Evolutionary conservation across 2,113 vertebrate genomes (phyloP).

Genomic region (Arvicanthis niloticus): DNA sequence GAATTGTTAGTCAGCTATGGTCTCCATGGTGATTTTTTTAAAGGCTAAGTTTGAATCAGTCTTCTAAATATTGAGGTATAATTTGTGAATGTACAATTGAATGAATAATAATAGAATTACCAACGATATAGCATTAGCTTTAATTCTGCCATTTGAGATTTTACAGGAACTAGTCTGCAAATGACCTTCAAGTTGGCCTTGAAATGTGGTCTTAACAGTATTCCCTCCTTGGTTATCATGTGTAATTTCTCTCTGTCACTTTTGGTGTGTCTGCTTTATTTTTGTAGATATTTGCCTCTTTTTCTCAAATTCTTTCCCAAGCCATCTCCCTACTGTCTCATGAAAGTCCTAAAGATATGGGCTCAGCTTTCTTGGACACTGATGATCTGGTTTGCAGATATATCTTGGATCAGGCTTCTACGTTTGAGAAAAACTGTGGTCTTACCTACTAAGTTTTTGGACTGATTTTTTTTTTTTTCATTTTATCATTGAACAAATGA

Average conservation of each 20-base stretch:
- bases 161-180: neutral
- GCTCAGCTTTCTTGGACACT: neutral
- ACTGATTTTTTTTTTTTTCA: neutral
- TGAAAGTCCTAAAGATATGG: neutral
- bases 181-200: neutral
- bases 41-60: conserved; percentile 48
- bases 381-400: neutral
- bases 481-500: neutral
- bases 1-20: conserved; percentile 24
- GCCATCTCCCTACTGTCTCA: too few relatives aligned
- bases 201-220: neutral
- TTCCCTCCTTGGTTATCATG: neutral
- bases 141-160: conserved; percentile 26
- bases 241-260: neutral
- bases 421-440: neutral
- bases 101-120: conserved; percentile 53
- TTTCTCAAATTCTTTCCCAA: neutral
- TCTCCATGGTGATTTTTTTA: conserved; percentile 72
- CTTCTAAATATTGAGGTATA: conserved; percentile 64
- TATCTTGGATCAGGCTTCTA: neutral
- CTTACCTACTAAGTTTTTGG: neutral
- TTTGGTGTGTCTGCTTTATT: neutral
- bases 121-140: conserved; percentile 10
- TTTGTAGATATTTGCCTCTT: neutral
- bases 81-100: conserved; percentile 37